Evolutionary conservation across 2,888 invertebrate species (phyloP), one percentile per base, ranked within the genome.

Genomic region (Criorhina ranunculi): DNA sequence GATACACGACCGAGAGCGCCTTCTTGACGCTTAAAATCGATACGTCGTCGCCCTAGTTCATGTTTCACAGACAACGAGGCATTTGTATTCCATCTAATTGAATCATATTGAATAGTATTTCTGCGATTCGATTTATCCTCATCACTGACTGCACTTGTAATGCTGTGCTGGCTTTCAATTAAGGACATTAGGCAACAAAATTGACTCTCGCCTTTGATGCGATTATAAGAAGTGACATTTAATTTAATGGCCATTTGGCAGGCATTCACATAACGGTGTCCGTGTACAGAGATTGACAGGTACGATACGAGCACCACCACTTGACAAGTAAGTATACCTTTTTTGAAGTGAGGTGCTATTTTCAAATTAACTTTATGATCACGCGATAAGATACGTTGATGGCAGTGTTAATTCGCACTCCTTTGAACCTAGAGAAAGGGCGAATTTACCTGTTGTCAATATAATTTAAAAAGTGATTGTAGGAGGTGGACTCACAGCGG

Each of bases 211-310:
- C 60, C 15, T 49, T 69, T 75, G 73, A 62, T 24, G 37, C 40
- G 37, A 67, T 55, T 55, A 75, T 33, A 40, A 62, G n/a, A 75
- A 75, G 55, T 69, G 64, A 57, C 55, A 55, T 81, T 76, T 64
- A 62, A 81, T 76, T 81, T 64, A 64, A 70, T 49, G 75, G 40
- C 33, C 57, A 70, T 78, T 78, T 70, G 78, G 19, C 49, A 31
- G n/a, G 49, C n/a, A 35, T 11, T 37, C 35, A 64, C 12, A 49
- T 7, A 19, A 9, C 46, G 17, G 24, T 24, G 24, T 4, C 24
- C 24, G 24, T 24, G 4, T 24, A 24, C 24, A 24, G 24, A 51
- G 49, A 66, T 66, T 66, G 15, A 51, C 49, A 51, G 35, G 37
- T 66, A 2, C 49, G 24, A 49, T 44, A 44, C 5, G n/a, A 12